Evolutionary conservation across 2,797 vertebrate genomes (phyloP).

Genomic region (Melanotaenia parkinsoni): DNA sequence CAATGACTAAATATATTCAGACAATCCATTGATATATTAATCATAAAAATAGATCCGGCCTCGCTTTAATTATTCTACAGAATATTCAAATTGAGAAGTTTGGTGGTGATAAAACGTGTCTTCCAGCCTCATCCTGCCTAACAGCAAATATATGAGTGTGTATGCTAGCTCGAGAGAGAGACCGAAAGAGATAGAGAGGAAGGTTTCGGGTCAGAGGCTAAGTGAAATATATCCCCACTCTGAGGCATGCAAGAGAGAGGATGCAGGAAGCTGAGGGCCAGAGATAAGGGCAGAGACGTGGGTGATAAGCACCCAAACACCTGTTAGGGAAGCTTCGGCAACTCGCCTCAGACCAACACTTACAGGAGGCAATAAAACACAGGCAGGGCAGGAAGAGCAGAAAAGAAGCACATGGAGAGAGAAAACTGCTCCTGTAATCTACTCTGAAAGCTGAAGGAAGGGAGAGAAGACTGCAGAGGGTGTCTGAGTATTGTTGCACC

Average conservation of each 20-base stretch:
- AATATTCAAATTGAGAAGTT: no score
- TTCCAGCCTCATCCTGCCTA: constrained; percentile 15
- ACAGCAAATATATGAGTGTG: constrained; percentile 1
- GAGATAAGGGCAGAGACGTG: constrained; percentile 79
- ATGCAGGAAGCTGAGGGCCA: constrained; percentile 84
- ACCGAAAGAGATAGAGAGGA: constrained; percentile 47
- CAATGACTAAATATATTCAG: no score
- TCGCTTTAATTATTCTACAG: no score
- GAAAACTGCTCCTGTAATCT: constrained; percentile 55
- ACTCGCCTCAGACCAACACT: constrained; percentile 61
- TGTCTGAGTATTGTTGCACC: constrained; percentile 12
- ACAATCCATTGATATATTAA: no score
- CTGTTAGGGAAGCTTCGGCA: constrained; percentile 78
- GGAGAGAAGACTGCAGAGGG: constrained; percentile 30
- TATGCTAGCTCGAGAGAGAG: constrained; percentile 1
- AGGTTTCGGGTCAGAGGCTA: constrained; percentile 80
- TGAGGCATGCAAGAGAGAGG: constrained; percentile 75
- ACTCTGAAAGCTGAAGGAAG: constrained; percentile 64
- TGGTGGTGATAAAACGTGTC: constrained; percentile 16
- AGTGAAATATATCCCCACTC: constrained; percentile 85
- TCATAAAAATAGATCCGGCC: no score
- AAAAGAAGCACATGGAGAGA: constrained; percentile 42
- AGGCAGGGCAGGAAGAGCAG: constrained; percentile 37
- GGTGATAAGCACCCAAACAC: constrained; percentile 83
- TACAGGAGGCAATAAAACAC: constrained; percentile 65